These are phyloP conservation scores for Poecilia gillii DNA, from an alignment of 2,797 vertebrate species.

Conservation along the genomic window DNA sequence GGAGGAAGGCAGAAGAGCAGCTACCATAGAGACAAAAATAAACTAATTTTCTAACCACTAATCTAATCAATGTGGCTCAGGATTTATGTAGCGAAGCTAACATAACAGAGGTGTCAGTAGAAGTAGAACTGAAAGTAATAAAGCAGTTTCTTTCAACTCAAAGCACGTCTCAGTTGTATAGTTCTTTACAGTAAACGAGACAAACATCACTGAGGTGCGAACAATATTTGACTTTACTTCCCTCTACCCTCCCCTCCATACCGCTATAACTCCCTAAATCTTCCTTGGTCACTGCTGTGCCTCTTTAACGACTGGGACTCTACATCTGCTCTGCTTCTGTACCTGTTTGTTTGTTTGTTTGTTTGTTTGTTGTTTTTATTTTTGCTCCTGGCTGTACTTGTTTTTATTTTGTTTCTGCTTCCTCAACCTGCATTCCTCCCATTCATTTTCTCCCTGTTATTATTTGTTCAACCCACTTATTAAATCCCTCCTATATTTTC, in stretches of 20 bases:
- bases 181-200: conserved; percentile 11
- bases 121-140: background rate
- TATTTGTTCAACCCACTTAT: conserved; percentile 58
- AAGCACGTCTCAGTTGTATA: conserved; percentile 13
- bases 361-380: background rate
- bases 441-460: conserved; percentile 37
- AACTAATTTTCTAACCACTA: conserved; percentile 35
- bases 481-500: conserved; percentile 69
- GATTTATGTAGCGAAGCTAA: conserved; percentile 12
- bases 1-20: conserved; percentile 2
- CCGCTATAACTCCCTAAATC: conserved; percentile 41
- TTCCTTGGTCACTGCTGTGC: conserved; percentile 22
- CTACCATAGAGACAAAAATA: conserved; percentile 36
- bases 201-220: conserved; percentile 28
- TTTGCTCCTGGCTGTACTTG: conserved; percentile 22
- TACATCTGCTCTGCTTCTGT: conserved; percentile 4
- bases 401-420: conserved; percentile 30
- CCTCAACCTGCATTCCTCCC: conserved; percentile 21
- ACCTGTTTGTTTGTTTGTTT: background rate
- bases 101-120: conserved; percentile 1
- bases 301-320: conserved; percentile 4
- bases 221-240: conserved; percentile 49
- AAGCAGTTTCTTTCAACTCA: background rate
- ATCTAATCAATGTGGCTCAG: conserved; percentile 28
- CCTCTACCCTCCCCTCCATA: conserved; percentile 45